Percentiles rank a stretch among this genome's conserved stretches.
These are phyloP conservation scores for Ciconia maguari DNA, from an alignment of 2,113 vertebrate species.

Conservation along the genomic window DNA sequence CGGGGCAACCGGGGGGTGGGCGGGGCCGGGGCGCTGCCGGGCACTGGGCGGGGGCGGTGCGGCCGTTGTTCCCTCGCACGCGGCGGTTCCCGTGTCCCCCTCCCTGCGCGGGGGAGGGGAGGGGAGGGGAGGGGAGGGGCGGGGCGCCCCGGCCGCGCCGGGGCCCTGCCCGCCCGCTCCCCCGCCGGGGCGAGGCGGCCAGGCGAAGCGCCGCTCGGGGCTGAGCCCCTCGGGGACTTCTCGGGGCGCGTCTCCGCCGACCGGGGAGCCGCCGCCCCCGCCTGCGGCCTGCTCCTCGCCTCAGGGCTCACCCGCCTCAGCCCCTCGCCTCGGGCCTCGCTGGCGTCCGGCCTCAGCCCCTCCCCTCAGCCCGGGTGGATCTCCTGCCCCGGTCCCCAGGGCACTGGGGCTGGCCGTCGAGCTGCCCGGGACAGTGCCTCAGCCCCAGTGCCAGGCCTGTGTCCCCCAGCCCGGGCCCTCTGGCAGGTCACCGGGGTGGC, in stretches of 20 bases:
- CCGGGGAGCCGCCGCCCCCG: neutral
- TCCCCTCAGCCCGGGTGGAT: neutral
- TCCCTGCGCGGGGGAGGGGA: fast-evolving
- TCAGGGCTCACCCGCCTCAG: neutral
- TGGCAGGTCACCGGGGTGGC: no score
- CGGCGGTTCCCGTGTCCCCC: neutral
- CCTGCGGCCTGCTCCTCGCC: neutral
- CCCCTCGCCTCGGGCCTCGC: neutral
- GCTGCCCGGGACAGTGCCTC: neutral
- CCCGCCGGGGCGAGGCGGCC: neutral
- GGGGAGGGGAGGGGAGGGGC: neutral
- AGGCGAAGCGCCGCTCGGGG: neutral
- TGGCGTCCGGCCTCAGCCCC: neutral
- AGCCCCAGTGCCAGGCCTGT: neutral
- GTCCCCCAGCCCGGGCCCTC: neutral
- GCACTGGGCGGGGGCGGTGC: no score
- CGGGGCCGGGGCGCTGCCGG: neutral
- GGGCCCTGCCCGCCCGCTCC: neutral
- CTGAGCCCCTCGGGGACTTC: no score
- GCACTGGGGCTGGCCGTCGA: neutral
- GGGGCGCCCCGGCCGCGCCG: neutral
- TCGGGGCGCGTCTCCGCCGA: no score
- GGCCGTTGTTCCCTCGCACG: neutral
- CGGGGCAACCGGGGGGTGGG: neutral
- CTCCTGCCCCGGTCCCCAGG: neutral